Evolutionary conservation across 2,888 invertebrate species (phyloP).

Genomic region (Seira ritae): DNA sequence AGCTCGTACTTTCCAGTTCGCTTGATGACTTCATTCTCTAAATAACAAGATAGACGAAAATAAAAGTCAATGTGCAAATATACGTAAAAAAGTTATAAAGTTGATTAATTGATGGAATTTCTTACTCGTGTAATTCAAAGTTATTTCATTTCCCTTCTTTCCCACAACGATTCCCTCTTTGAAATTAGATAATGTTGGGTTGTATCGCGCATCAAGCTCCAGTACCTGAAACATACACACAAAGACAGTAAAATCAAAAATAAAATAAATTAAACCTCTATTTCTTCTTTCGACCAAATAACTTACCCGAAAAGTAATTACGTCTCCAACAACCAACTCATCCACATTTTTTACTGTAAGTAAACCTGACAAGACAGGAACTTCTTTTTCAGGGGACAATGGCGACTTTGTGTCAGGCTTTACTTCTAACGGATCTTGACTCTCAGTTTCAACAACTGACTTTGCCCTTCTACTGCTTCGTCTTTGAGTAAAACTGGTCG

Average conservation of each 20-base stretch:
- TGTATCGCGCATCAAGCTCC: constrained; percentile 57
- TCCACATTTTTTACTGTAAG: background rate
- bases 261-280: background rate
- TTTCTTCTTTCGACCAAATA: background rate
- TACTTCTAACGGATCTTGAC: too few relatives aligned
- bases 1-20: constrained; percentile 49
- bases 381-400: background rate
- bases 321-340: constrained; percentile 40
- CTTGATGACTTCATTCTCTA: constrained; percentile 39
- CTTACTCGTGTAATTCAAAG: constrained; percentile 47
- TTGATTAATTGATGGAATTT: background rate
- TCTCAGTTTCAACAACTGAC: too few relatives aligned
- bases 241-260: background rate
- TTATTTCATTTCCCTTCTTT: constrained; percentile 28
- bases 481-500: background rate
- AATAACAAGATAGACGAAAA: constrained; percentile 26
- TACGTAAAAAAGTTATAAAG: background rate
- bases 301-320: constrained; percentile 56
- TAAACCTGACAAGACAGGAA: background rate
- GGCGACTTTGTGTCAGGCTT: too few relatives aligned
- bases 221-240: constrained; percentile 34
- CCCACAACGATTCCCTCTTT: constrained; percentile 47
- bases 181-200: constrained; percentile 43
- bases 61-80: background rate
- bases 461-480: background rate